A percentile compares a stretch with the other conserved stretches of the same genome.
Conservation (phyloP, 2,888 invertebrate genomes). For the Noctua janthe region DNA sequence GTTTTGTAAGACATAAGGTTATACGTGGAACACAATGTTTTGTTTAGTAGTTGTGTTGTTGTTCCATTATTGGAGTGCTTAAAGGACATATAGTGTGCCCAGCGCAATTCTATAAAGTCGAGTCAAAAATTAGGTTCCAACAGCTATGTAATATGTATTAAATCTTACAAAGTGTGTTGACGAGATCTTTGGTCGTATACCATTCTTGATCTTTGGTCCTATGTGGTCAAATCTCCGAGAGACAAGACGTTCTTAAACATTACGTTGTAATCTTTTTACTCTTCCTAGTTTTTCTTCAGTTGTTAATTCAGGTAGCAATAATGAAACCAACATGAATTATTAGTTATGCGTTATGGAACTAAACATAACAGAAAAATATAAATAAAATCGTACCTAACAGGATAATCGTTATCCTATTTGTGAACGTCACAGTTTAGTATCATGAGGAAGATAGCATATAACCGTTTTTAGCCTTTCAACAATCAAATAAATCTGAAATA, state of each 20-base stretch:
- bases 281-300: background rate
- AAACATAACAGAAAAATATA: no score
- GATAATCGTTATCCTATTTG: background rate
- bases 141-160: background rate
- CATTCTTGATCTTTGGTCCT: background rate
- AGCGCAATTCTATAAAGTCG: background rate
- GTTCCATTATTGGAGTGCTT: background rate
- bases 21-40: background rate
- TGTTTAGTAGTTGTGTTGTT: background rate
- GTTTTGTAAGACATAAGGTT: conserved; percentile 28
- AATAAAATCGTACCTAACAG: background rate
- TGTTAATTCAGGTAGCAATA: background rate
- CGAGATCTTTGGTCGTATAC: background rate
- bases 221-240: background rate
- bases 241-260: background rate
- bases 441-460: conserved; percentile 3
- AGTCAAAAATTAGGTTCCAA: background rate
- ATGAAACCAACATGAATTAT: background rate
- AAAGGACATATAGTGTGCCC: background rate
- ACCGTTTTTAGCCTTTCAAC: background rate
- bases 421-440: background rate
- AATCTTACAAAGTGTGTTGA: background rate
- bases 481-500: background rate
- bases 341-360: no score
- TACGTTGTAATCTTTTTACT: background rate